These are phyloP conservation scores for Petrolisthes cinctipes DNA, from an alignment of 2,888 invertebrate species.

Conservation along the genomic window DNA sequence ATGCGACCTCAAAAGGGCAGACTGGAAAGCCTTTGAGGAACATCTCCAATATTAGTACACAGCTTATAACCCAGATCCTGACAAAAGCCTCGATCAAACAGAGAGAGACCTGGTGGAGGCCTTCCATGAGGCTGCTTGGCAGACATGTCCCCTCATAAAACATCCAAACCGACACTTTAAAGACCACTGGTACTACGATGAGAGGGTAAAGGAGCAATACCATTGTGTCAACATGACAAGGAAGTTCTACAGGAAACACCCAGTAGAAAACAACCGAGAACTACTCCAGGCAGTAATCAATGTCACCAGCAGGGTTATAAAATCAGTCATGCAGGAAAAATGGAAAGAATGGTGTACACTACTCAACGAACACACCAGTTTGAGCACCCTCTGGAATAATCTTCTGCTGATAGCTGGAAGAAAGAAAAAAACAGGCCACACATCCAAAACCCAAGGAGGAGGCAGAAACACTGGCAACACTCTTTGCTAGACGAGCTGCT, in stretches of 20 bases:
- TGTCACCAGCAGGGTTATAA: no score
- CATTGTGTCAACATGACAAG: neutral
- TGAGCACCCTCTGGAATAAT: neutral
- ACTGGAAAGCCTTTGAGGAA: neutral
- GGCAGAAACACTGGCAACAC: neutral
- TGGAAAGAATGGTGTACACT: no score
- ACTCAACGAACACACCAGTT: neutral
- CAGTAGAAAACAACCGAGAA: neutral
- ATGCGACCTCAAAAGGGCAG: neutral
- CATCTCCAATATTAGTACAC: neutral
- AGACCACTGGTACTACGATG: constrained; percentile 4
- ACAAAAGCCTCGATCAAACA: neutral
- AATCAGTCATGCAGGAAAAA: no score
- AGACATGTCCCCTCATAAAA: neutral
- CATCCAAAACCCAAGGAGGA: neutral
- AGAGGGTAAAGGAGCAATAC: neutral
- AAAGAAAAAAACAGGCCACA: neutral
- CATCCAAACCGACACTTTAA: neutral
- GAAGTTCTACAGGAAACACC: neutral
- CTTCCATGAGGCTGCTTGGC: neutral
- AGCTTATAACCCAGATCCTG: neutral
- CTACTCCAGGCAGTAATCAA: neutral
- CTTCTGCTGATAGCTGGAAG: neutral
- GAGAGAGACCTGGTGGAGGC: neutral
- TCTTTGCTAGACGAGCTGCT: neutral